These are phyloP conservation scores for Troides oblongomaculatus DNA, from an alignment of 2,888 invertebrate genomes.

Conservation along the genomic window DNA sequence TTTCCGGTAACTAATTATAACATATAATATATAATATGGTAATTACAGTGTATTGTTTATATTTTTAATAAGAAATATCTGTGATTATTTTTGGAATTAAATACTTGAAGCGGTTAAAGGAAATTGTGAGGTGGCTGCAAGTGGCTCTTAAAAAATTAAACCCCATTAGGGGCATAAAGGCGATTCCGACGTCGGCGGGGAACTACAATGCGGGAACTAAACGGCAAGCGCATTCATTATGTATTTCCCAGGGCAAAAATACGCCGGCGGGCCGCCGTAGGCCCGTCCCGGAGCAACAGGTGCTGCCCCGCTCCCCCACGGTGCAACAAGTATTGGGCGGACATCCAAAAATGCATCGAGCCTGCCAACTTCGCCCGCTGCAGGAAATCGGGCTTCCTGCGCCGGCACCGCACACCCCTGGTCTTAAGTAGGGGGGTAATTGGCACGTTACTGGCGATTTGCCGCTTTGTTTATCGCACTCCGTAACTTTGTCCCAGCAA, in stretches of 20 bases:
- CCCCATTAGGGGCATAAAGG: slow-evolving; percentile 37
- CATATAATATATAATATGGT: too few relatives aligned
- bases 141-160: slow-evolving; percentile 41
- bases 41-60: too few relatives aligned
- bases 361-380: slow-evolving; percentile 54
- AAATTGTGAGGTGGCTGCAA: slow-evolving; percentile 13
- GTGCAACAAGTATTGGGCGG: slow-evolving; percentile 78
- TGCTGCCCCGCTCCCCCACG: slow-evolving; percentile 48
- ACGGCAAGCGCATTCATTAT: slow-evolving; percentile 72
- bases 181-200: slow-evolving; percentile 48
- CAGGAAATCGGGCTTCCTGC: slow-evolving; percentile 55
- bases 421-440: slow-evolving; percentile 43
- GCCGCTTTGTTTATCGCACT: slow-evolving; percentile 17
- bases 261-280: slow-evolving; percentile 46
- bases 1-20: too few relatives aligned
- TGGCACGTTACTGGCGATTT: slow-evolving; percentile 29
- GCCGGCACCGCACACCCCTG: slow-evolving; percentile 31
- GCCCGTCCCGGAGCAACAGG: slow-evolving; percentile 65
- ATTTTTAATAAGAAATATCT: too few relatives aligned
- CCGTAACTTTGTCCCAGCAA: slow-evolving; percentile 13
- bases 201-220: slow-evolving; percentile 63
- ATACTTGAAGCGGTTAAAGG: slow-evolving; percentile 7
- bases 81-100: slow-evolving; percentile 8
- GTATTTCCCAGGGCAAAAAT: slow-evolving; percentile 75
- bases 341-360: slow-evolving; percentile 78